These are phyloP conservation scores for Flexamia atlantica DNA, from an alignment of 2,888 invertebrate genomes.

Conservation along the genomic window DNA sequence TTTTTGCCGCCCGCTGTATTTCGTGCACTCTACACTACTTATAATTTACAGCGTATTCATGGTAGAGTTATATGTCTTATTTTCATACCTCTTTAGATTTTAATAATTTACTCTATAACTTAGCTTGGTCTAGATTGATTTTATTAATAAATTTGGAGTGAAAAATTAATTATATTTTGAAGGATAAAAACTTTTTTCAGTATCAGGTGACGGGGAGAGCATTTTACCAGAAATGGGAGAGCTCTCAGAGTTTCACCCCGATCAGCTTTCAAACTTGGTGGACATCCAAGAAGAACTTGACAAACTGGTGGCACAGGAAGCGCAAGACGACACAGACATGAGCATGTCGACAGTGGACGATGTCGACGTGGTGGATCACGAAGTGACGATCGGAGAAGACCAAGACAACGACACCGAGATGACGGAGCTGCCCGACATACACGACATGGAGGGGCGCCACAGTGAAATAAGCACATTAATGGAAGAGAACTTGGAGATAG, in stretches of 20 bases:
- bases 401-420: constrained; percentile 33
- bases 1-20: no score
- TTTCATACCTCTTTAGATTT: no score
- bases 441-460: constrained; percentile 19
- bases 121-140: no score
- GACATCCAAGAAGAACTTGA: constrained; percentile 63
- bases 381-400: constrained; percentile 62
- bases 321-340: constrained; percentile 41
- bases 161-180: no score
- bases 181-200: not conserved
- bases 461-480: constrained; percentile 1
- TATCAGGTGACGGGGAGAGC: constrained; percentile 27
- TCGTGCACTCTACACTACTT: no score
- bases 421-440: constrained; percentile 44
- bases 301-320: constrained; percentile 51
- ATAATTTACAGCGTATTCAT: no score
- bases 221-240: constrained; percentile 51
- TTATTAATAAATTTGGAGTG: no score
- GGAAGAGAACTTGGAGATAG: constrained; percentile 40
- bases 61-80: no score
- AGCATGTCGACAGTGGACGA: constrained; percentile 53
- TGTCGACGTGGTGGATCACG: constrained; percentile 61
- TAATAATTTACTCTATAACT: no score
- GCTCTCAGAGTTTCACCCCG: constrained; percentile 57
- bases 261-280: constrained; percentile 57